phyloP scores from a whole-genome alignment of 2,888 invertebrate species.

The Caradrina clavipalpis region DNA sequence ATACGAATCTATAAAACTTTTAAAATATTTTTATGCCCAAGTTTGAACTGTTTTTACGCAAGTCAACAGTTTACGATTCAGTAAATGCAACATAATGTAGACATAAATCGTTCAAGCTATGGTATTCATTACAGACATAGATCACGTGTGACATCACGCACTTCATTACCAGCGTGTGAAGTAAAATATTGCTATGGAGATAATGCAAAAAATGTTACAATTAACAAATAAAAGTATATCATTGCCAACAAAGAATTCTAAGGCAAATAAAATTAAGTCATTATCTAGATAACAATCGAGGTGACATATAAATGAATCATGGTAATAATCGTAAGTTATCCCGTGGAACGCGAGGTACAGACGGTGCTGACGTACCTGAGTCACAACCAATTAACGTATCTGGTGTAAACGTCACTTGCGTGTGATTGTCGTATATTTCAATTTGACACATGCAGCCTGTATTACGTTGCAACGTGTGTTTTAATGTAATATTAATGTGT shows the following conservation, averaged over 20 bases:
- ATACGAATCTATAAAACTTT: constrained; percentile 41
- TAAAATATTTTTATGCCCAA: constrained; percentile 53
- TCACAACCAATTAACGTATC: constrained; percentile 60
- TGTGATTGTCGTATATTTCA: constrained; percentile 78
- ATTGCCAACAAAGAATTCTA: constrained; percentile 59
- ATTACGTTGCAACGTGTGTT: constrained; percentile 70
- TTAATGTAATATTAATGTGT: constrained; percentile 80
- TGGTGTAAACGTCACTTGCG: constrained; percentile 78
- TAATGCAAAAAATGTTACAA: constrained; percentile 56
- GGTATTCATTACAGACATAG: constrained; percentile 56
- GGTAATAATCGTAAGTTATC: constrained; percentile 43
- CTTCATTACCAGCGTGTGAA: constrained; percentile 44
- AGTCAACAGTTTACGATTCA: constrained; percentile 27
- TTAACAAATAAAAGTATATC: constrained; percentile 54
- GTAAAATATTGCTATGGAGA: constrained; percentile 35
- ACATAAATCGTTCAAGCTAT: constrained; percentile 48
- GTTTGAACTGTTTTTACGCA: constrained; percentile 36
- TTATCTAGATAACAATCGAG: constrained; percentile 61
- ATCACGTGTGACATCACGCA: constrained; percentile 53
- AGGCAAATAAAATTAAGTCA: constrained; percentile 64
- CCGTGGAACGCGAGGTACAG: constrained; percentile 49
- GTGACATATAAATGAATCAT: constrained; percentile 57
- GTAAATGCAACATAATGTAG: constrained; percentile 46
- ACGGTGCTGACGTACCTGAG: constrained; percentile 56
- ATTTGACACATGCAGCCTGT: constrained; percentile 81